Percentiles rank a stretch among this genome's conserved stretches.
Evolutionary conservation across 2,797 vertebrate genomes (phyloP).

Genomic region (Austrolebias charrua): DNA sequence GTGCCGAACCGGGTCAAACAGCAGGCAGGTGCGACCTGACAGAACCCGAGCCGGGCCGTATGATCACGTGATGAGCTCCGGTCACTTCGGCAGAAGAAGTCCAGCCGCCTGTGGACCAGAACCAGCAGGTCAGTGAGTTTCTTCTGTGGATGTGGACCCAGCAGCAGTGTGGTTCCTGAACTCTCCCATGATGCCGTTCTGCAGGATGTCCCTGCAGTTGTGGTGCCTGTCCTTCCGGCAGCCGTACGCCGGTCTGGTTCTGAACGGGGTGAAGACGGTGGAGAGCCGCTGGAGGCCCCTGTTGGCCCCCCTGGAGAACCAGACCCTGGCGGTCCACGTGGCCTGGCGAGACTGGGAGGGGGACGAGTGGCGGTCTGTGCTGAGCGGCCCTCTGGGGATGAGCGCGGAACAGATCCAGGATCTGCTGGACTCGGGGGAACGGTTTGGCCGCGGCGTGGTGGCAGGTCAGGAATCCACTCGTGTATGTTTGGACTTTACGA

Average conservation of each 20-base stretch:
- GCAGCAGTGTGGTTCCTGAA: too few relatives aligned
- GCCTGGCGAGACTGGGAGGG: slow-evolving; percentile 84
- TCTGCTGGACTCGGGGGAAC: slow-evolving; percentile 80
- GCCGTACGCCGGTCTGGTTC: slow-evolving; percentile 84
- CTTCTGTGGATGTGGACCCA: too few relatives aligned
- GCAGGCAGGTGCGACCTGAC: too few relatives aligned
- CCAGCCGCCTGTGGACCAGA: too few relatives aligned
- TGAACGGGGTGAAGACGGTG: slow-evolving; percentile 84
- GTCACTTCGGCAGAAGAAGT: neutral
- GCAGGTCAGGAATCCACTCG: slow-evolving; percentile 73
- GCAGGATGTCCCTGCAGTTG: slow-evolving; percentile 65
- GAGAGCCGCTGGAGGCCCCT: slow-evolving; percentile 88
- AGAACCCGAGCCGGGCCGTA: too few relatives aligned
- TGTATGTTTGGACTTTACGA: fast-evolving
- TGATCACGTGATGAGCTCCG: neutral
- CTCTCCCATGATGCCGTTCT: neutral
- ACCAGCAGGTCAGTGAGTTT: too few relatives aligned
- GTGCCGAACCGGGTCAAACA: too few relatives aligned
- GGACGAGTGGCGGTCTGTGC: slow-evolving; percentile 75
- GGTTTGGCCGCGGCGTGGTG: slow-evolving; percentile 85
- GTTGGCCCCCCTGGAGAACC: slow-evolving; percentile 66
- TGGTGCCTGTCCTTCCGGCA: slow-evolving; percentile 87
- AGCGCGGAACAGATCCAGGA: slow-evolving; percentile 54
- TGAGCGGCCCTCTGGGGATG: slow-evolving; percentile 70
- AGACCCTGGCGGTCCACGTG: slow-evolving; percentile 83